Percentiles rank a stretch among this genome's conserved stretches.
Evolutionary conservation across 2,888 invertebrate species (phyloP).

Genomic region (Tetheella fluctuosa): DNA sequence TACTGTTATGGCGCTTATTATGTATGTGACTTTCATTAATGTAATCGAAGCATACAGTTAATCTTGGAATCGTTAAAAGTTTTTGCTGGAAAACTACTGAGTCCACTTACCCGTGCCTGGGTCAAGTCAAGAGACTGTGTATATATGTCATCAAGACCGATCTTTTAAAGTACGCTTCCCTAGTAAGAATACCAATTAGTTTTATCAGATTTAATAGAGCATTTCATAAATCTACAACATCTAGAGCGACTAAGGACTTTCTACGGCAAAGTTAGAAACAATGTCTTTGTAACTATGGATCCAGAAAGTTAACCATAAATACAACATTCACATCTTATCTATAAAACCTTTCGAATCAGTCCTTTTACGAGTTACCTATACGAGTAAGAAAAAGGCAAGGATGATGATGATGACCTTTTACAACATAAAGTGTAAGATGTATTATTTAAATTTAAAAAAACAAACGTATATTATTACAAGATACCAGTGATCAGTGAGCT

Average conservation of each 20-base stretch:
- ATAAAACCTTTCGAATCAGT: neutral
- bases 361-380: neutral
- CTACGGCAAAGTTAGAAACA: neutral
- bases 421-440: neutral
- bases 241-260: neutral
- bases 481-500: too few species aligned
- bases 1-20: slow-evolving; percentile 1
- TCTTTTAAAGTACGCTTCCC: too few species aligned
- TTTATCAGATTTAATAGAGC: too few species aligned
- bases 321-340: neutral
- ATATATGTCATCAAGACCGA: neutral
- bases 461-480: too few species aligned
- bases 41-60: slow-evolving; percentile 8
- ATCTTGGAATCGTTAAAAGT: neutral
- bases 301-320: neutral
- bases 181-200: too few species aligned
- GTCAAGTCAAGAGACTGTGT: neutral
- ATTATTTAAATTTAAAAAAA: too few species aligned
- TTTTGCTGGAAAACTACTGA: neutral
- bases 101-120: slow-evolving; percentile 1
- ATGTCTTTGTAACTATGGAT: neutral
- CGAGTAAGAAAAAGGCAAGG: neutral
- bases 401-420: neutral
- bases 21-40: slow-evolving; percentile 7
- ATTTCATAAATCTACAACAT: neutral